Evolutionary conservation across 2,113 vertebrate genomes (phyloP), one percentile per base, ranked within the genome.

Genomic region (Tapirus terrestris): DNA sequence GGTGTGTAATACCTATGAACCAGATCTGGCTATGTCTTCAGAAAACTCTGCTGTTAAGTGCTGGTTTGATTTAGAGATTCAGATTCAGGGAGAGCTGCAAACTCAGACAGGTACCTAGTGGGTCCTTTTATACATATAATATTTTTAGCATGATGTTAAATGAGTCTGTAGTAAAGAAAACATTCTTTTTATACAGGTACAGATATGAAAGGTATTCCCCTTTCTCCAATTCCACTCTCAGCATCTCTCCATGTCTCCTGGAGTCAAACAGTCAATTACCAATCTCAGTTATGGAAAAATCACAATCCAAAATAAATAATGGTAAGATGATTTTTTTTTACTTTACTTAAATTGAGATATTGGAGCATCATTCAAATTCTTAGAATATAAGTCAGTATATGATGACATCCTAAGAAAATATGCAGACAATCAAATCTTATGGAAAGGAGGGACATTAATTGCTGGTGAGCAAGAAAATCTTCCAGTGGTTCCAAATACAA

Each of bases 211-310:
- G 96, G 48, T 98, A 98, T 84, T 72, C 97, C 95, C 96, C 98
- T 84, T 97, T 83, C 76, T 85, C 94, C 96, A 99, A 99, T 91
- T 98, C 98, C 0, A 99, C 98, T 80, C 70, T 92, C 23, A 98
- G 82, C 79, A 87, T 97, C 91, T 98, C 98, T 91, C 98, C 98
- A 0, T 99, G 99, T 97, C 90, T 98, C 67, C 97, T 98, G 85
- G 97, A 98, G 2, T 80, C 93, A 61, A 98, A 97, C 83, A 96
- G 12, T 51, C 97, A 97, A 20, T 85, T 97, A 90, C 91, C 98
- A 23, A 43, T 96, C 67, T 96, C 97, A 20, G 17, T 80, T 92
- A 51, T 94, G 91, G 99, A 98, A 96, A 98, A 97, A 79, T 60
- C 98, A 96, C 98, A 98, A 45, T n/a, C 75, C 51, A 98, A 98